A percentile compares a stretch with the other conserved stretches of the same genome.
These are phyloP conservation scores for Nyctibius bracteatus DNA, from an alignment of 2,113 vertebrate species.

Conservation along the genomic window DNA sequence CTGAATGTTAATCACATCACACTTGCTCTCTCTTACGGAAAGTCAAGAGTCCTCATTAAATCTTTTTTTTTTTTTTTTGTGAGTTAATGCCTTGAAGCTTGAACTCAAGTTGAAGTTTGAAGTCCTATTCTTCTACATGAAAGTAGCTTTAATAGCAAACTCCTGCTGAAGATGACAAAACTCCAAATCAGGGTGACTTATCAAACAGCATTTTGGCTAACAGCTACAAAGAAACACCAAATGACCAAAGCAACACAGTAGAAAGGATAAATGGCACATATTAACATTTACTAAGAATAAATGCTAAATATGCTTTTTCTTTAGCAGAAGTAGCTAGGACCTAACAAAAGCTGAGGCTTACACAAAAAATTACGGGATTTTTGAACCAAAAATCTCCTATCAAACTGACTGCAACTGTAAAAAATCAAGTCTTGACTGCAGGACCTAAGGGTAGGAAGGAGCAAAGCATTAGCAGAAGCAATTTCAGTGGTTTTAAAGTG, in stretches of 20 bases:
- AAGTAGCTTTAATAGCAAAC: background rate
- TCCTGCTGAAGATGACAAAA: background rate
- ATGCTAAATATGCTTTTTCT: background rate
- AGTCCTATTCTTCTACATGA: background rate
- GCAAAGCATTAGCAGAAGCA: background rate
- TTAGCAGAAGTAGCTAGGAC: background rate
- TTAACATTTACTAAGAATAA: background rate
- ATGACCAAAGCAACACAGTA: background rate
- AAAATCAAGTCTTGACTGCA: background rate
- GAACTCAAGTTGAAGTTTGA: background rate
- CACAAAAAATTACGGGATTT: background rate
- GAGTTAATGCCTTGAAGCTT: background rate
- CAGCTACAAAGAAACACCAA: background rate
- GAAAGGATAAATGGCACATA: background rate
- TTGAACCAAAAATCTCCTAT: background rate
- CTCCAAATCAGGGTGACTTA: background rate
- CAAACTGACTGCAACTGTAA: background rate
- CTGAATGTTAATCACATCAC: background rate
- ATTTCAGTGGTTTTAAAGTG: background rate
- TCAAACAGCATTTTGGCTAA: background rate
- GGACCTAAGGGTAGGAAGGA: background rate
- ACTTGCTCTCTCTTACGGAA: background rate
- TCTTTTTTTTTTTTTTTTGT: background rate
- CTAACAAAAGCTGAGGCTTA: background rate
- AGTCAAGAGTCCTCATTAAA: background rate